A percentile compares a stretch with the other conserved stretches of the same genome.
Evolutionary conservation across 2,888 invertebrate species (phyloP).

Genomic region (Tetragnatha montana): DNA sequence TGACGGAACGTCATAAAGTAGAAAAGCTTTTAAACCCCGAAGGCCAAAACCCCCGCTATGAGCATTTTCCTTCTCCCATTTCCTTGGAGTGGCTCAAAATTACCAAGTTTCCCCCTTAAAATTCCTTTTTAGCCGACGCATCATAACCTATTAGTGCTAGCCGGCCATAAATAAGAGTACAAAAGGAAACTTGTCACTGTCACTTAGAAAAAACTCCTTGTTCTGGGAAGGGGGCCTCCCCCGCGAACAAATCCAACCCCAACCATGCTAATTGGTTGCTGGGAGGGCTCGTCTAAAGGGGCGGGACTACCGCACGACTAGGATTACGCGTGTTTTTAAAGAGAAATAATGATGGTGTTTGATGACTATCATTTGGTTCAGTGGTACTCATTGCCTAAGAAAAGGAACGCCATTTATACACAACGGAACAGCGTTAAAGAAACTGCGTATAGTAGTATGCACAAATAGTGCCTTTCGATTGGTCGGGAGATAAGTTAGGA

Average conservation of each 20-base stretch:
- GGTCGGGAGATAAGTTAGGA: conserved; percentile 47
- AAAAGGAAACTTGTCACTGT: conserved; percentile 55
- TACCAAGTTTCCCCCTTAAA: conserved; percentile 7
- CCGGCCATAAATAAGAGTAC: conserved; percentile 31
- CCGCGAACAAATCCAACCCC: conserved; percentile 12
- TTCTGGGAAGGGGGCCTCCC: conserved; percentile 11
- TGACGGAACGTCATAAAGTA: not conserved
- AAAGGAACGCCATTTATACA: too few species aligned
- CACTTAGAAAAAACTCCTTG: not conserved
- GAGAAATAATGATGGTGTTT: too few species aligned
- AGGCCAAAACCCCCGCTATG: not conserved
- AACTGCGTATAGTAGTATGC: too few species aligned
- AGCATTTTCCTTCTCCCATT: not conserved
- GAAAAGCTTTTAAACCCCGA: not conserved
- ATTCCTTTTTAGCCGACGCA: conserved; percentile 16
- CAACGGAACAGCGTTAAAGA: too few species aligned
- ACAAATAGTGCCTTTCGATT: conserved; percentile 43
- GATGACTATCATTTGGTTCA: too few species aligned
- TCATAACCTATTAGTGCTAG: conserved; percentile 32
- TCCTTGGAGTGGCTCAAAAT: not conserved
- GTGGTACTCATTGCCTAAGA: too few species aligned
- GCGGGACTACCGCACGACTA: conserved; percentile 16
- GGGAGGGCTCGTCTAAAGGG: conserved; percentile 46
- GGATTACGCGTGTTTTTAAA: conserved; percentile 59
- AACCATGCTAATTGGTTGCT: conserved; percentile 59